Percentiles rank a stretch among this genome's conserved stretches.
These are phyloP conservation scores for Cercopithecus hamlyni DNA, from an alignment of 2,797 vertebrate species.

Conservation along the genomic window DNA sequence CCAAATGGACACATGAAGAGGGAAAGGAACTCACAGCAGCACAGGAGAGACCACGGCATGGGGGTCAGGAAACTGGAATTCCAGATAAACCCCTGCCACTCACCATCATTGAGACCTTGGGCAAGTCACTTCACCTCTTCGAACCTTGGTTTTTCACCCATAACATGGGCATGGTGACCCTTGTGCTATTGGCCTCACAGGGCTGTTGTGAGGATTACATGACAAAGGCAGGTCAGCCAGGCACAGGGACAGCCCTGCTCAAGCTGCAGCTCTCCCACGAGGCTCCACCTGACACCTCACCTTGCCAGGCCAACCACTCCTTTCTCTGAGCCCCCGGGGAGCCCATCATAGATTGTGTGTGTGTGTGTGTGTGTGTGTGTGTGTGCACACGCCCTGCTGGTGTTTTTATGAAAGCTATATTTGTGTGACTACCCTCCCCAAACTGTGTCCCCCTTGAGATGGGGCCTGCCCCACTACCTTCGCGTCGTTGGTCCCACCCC, in stretches of 20 bases:
- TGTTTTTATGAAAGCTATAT: rapidly evolving
- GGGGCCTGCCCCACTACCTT: rapidly evolving
- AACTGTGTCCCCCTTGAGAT: background rate
- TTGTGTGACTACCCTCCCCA: background rate
- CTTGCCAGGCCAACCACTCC: background rate
- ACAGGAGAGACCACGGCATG: background rate
- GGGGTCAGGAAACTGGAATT: background rate
- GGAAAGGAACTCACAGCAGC: background rate
- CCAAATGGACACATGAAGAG: background rate
- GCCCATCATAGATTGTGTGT: background rate
- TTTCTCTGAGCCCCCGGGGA: background rate
- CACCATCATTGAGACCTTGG: background rate
- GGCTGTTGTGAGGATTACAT: background rate
- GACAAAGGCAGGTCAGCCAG: background rate
- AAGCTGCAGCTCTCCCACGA: background rate
- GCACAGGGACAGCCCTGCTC: too few species aligned
- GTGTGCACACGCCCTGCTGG: background rate
- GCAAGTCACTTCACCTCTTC: background rate
- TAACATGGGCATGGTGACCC: background rate
- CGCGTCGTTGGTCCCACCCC: rapidly evolving
- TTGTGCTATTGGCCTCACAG: background rate
- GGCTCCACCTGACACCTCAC: background rate
- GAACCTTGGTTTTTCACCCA: background rate
- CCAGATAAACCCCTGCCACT: background rate
- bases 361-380: rapidly evolving